phyloP scores from a whole-genome alignment of 2,797 vertebrate genomes.

The Decapterus maruadsi region DNA sequence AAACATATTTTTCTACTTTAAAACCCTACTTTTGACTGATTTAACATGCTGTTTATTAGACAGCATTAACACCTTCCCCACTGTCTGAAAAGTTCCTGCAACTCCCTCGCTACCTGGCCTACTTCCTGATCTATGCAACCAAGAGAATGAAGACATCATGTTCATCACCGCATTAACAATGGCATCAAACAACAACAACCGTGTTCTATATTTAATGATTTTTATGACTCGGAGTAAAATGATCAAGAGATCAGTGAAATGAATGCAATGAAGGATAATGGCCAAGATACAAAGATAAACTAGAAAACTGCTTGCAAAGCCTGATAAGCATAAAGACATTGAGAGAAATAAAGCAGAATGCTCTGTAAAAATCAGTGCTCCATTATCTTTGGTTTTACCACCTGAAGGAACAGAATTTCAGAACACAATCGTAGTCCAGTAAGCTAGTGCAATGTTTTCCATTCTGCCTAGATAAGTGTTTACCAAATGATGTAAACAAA shows the following conservation, averaged over 20 bases:
- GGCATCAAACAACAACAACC: background rate
- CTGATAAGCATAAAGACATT: slow-evolving; percentile 14
- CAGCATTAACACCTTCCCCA: background rate
- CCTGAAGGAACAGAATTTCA: slow-evolving; percentile 25
- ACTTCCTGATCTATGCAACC: slow-evolving; percentile 42
- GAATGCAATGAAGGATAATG: slow-evolving; percentile 1
- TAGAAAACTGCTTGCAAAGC: slow-evolving; percentile 4
- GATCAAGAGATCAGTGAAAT: background rate
- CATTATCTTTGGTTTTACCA: slow-evolving; percentile 26
- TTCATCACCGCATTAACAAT: slow-evolving; percentile 6
- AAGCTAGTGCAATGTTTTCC: background rate
- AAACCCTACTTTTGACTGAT: background rate
- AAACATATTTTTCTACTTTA: background rate
- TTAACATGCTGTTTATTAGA: background rate
- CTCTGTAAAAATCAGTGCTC: slow-evolving; percentile 32
- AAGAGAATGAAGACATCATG: slow-evolving; percentile 41
- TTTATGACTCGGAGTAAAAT: background rate
- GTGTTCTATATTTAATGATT: slow-evolving; percentile 8
- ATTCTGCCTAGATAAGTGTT: background rate
- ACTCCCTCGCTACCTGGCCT: slow-evolving; percentile 50
- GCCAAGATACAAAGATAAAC: background rate
- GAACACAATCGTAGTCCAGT: background rate
- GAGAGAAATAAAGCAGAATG: slow-evolving; percentile 17
- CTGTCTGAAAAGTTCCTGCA: slow-evolving; percentile 16
- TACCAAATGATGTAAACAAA: background rate